Percentiles rank a stretch among this genome's conserved stretches.
These are phyloP conservation scores for Drosophila macrospina DNA, from an alignment of 2,888 invertebrate species.

Conservation along the genomic window DNA sequence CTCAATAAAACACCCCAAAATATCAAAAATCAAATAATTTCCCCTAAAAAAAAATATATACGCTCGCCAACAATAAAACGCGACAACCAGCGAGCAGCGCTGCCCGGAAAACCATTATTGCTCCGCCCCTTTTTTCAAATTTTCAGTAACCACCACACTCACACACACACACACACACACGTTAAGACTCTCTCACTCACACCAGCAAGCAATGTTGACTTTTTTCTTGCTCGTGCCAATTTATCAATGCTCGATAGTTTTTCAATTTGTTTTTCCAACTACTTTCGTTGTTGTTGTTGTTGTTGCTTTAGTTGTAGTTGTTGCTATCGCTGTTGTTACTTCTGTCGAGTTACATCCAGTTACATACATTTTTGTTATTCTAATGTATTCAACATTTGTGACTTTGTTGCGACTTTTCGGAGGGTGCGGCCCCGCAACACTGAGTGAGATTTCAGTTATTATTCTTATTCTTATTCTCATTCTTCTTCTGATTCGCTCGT, in stretches of 20 bases:
- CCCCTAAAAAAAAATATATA: conserved; percentile 81
- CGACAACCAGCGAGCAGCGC: conserved; percentile 67
- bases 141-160: conserved; percentile 69
- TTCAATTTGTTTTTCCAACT: conserved; percentile 75
- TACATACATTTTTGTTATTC: conserved; percentile 55
- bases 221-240: conserved; percentile 74
- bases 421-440: conserved; percentile 41
- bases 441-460: conserved; percentile 21
- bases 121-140: conserved; percentile 82
- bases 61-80: conserved; percentile 34
- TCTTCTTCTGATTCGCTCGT: too few species aligned
- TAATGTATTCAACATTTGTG: conserved; percentile 61
- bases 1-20: conserved; percentile 85
- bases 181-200: conserved; percentile 16
- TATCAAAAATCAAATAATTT: conserved; percentile 85
- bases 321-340: conserved; percentile 29
- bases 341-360: conserved; percentile 23
- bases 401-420: conserved; percentile 54
- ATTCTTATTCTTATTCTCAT: conserved; percentile 26
- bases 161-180: conserved; percentile 30
- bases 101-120: conserved; percentile 82
- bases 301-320: conserved; percentile 18
- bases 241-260: conserved; percentile 81
- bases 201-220: conserved; percentile 38
- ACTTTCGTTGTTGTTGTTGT: conserved; percentile 41